Base-by-base conservation (phyloP, 2,113 vertebrate genomes). In the Emydocephalus ijimae region DNA sequence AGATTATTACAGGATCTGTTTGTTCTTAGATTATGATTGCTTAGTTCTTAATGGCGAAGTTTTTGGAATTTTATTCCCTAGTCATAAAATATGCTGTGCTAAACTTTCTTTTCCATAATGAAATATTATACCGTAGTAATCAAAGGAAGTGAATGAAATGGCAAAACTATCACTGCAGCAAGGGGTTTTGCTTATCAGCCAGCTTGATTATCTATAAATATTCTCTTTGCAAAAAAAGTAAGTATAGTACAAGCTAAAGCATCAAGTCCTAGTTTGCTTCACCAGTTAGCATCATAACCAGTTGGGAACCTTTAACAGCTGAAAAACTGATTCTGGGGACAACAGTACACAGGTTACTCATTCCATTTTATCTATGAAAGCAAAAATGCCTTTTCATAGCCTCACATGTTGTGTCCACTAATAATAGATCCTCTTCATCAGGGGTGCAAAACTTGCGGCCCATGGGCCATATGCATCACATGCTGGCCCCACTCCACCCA, bases 71-170 rank as follows among this genome's bases (percentile, higher is more conserved):
- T 94, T 97, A 98, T 98, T 98, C 97, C 97, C 96, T 96, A 96
- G 97, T 98, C 97, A 97, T 98, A 97, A 97, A 97, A 97, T 98
- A 98, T 98, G 97, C 97, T 97, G 97, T 97, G 97, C 97, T 98
- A 96, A 92, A 97, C 96, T 98, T 98, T 97, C 96, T 98, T 98
- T 97, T 98, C 97, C 98, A 98, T 98, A 97, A 98, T 98, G 98
- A 98, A 98, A 98, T 97, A 98, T 98, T 98, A 97, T 98, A 48
- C 48, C 48, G 1, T 48, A 97, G 97, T 98, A 98, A 98, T 98
- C 97, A 96, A 97, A 98, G 98, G 97, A 96, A 98, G 97, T 94
- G 94, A 98, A 98, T 98, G 98, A 98, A 98, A 74, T 74, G 29
- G 5, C 34, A 74, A 34, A 34, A 34, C n/a, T 34, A 34, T 69